Percentiles rank a stretch among this genome's conserved stretches.
Conservation (phyloP, 1,140 invertebrate species). For the Procambarus virginalis region DNA sequence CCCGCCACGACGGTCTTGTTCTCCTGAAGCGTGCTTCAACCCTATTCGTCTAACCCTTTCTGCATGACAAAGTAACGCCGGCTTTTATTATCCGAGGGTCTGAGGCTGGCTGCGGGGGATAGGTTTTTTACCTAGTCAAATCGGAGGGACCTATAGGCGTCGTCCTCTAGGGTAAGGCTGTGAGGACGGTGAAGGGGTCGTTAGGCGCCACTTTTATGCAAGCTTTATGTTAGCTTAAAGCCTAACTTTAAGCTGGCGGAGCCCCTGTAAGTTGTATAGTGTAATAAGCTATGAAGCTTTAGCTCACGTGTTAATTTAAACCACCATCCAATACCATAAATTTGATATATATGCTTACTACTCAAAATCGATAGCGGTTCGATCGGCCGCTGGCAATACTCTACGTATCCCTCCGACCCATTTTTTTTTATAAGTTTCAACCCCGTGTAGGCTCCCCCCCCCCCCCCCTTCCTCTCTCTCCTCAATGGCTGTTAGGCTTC, state of each 20-base stretch:
- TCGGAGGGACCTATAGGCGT: background rate
- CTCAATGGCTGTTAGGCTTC: constrained; percentile 25
- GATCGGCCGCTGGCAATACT: background rate
- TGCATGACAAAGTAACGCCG: constrained; percentile 41
- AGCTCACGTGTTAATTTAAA: no score
- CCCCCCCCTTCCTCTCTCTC: background rate
- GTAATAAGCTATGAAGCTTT: no score
- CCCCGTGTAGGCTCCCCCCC: background rate
- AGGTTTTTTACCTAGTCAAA: constrained; percentile 11
- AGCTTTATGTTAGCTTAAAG: no score
- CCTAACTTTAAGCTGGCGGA: no score
- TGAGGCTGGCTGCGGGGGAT: background rate
- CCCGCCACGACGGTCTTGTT: background rate
- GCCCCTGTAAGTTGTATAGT: no score
- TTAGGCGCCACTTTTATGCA: no score
- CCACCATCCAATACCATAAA: no score
- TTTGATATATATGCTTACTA: no score
- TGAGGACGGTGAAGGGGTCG: background rate
- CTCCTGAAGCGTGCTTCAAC: background rate
- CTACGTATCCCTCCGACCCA: background rate
- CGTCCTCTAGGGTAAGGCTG: background rate
- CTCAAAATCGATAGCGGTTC: background rate
- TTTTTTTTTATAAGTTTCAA: constrained; percentile 10
- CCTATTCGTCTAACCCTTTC: constrained; percentile 55
- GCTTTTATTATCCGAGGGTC: constrained; percentile 14